These are phyloP conservation scores for Poeciliopsis retropinna DNA, from an alignment of 2,113 vertebrate species.

Conservation along the genomic window DNA sequence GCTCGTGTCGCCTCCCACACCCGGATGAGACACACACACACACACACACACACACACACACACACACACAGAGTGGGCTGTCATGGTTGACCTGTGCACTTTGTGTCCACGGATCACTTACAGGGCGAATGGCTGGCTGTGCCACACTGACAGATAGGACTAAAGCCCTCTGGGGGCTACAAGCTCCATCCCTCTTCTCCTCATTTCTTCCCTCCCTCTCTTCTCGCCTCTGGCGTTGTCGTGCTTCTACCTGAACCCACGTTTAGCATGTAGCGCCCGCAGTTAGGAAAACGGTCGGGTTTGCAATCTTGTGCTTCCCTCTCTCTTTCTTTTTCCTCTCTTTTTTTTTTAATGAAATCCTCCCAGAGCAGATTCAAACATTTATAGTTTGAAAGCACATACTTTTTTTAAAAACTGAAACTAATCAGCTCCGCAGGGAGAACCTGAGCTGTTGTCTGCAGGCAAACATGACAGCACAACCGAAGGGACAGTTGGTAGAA, in stretches of 20 bases:
- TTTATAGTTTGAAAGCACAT: constrained; percentile 1
- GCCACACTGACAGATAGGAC: constrained; percentile 61
- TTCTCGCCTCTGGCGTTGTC: constrained; percentile 39
- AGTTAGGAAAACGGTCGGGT: constrained; percentile 1
- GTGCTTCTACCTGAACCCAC: constrained; percentile 24
- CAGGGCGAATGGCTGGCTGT: constrained; percentile 50
- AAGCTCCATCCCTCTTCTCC: constrained; percentile 20
- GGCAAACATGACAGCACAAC: background rate
- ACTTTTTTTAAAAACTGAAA: constrained; percentile 7
- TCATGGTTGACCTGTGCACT: constrained; percentile 66
- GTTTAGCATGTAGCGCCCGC: constrained; percentile 19
- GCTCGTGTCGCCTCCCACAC: constrained; percentile 15
- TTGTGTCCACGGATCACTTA: constrained; percentile 62
- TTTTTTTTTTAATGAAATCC: background rate
- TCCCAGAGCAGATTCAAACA: background rate
- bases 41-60: background rate
- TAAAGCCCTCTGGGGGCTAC: constrained; percentile 37
- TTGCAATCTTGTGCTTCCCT: background rate
- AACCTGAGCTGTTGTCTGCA: constrained; percentile 2
- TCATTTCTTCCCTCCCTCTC: constrained; percentile 3
- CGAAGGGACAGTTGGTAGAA: background rate
- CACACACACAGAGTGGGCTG: constrained; percentile 33
- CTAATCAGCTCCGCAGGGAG: constrained; percentile 10
- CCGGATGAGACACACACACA: background rate
- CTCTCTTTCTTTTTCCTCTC: background rate